Base-by-base conservation (phyloP, 2,113 vertebrate genomes). In the Heliornis fulica region DNA sequence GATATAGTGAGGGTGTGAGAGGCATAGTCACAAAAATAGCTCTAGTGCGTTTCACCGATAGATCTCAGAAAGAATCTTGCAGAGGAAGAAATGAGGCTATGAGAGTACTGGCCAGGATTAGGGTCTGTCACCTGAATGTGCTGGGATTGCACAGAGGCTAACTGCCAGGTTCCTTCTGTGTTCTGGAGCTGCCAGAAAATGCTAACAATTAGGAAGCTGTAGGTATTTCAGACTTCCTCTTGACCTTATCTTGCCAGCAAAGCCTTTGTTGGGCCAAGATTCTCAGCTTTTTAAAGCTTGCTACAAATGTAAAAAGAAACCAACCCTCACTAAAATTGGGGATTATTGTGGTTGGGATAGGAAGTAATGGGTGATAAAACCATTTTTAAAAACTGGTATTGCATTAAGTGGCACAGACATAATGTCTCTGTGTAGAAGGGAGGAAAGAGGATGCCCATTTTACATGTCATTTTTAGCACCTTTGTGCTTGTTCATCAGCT, bases 11-110 rank as follows among this genome's bases (percentile, higher is more conserved):
- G 34, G 15, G 5, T 46, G 53, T n/a, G 32, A 70, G 38, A 5
- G 23, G 10, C 26, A 21, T 2, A n/a, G 32, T 12, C 32, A 51
- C 17, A 43, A 76, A 71, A 15, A 1, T 0, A 0, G 34, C 15
- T 7, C 22, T 61, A 29, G 7, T 7, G 18, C 7, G 6, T 61
- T 63, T 66, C 36, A 57, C 54, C 36, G 56, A 4, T 8, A 45
- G 6, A 38, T 45, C 46, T 64, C 64, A 68, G 34, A 50, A 51
- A 41, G 19, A 19, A n/a, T n/a, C 72, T 89, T 43, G 64, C 32
- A 63, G 60, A 34, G 17, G 28, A 64, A 72, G 26, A 57, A 48
- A 48, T 19, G 25, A 48, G 32, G 11, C 23, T n/a, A 11, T 4
- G 5, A 72, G 68, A 11, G 7, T 40, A 34, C 21, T 17, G 22